Evolutionary conservation across 2,113 vertebrate genomes (phyloP).

Genomic region (Trogon melanurus): DNA sequence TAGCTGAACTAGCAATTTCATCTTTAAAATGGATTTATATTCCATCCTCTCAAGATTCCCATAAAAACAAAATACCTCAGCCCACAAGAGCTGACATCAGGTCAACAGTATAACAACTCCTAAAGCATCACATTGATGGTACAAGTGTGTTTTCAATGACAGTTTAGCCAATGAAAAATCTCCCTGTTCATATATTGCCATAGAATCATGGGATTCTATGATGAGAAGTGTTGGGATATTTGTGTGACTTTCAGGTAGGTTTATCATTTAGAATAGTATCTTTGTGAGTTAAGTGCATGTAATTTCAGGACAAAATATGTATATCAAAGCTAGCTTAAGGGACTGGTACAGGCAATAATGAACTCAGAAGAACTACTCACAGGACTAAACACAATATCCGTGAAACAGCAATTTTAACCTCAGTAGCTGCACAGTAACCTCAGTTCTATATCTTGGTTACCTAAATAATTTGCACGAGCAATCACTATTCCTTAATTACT

Average conservation of each 20-base stretch:
- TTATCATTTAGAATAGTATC: not conserved
- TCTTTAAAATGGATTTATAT: slow-evolving; percentile 11
- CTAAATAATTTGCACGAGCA: not conserved
- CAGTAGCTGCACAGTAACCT: not conserved
- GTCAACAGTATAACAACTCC: not conserved
- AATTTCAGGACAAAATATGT: not conserved
- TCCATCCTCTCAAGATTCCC: not conserved
- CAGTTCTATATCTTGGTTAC: not conserved
- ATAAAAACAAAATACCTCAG: not conserved
- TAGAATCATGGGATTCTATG: not conserved
- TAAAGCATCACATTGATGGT: not conserved
- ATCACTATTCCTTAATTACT: slow-evolving; percentile 16
- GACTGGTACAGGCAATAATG: not conserved
- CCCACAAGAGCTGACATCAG: not conserved
- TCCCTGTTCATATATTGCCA: not conserved
- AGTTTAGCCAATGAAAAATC: not conserved
- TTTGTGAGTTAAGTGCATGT: not conserved
- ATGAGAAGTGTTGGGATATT: no score
- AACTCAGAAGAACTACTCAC: not conserved
- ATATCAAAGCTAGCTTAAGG: not conserved
- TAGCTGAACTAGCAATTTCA: slow-evolving; percentile 4
- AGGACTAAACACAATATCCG: not conserved
- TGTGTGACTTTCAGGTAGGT: no score
- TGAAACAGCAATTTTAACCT: not conserved
- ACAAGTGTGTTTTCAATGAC: not conserved